A percentile compares a stretch with the other conserved stretches of the same genome.
phyloP scores from a whole-genome alignment of 2,888 invertebrate species.

The Xestia c-nigrum region DNA sequence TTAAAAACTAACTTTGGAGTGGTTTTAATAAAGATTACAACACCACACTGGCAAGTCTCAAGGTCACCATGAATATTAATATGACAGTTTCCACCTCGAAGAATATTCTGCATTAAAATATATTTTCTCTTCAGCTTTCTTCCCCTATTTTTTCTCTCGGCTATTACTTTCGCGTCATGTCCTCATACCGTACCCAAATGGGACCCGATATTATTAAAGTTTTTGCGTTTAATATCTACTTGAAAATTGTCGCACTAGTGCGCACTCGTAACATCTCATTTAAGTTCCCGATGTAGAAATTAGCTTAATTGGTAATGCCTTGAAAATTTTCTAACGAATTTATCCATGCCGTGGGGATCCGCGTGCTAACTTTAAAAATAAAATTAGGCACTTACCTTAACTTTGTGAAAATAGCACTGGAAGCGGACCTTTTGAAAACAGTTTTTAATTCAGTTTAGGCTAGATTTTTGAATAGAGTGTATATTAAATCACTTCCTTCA shows the following conservation, averaged over 20 bases:
- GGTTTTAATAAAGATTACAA: conserved; percentile 48
- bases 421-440: background rate
- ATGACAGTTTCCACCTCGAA: conserved; percentile 55
- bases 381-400: conserved; percentile 23
- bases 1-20: conserved; percentile 54
- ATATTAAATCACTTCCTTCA: background rate
- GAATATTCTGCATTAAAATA: conserved; percentile 61
- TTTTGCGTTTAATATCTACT: conserved; percentile 43
- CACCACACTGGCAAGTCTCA: conserved; percentile 45
- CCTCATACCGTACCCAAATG: conserved; percentile 44
- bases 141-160: conserved; percentile 46
- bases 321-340: conserved; percentile 51
- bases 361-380: conserved; percentile 35
- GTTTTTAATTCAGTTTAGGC: conserved; percentile 5
- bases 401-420: conserved; percentile 19
- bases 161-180: conserved; percentile 56
- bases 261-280: conserved; percentile 33
- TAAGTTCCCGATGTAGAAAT: conserved; percentile 40
- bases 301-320: conserved; percentile 51
- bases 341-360: conserved; percentile 25
- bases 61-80: conserved; percentile 65
- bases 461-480: conserved; percentile 8
- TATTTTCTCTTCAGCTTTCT: conserved; percentile 48
- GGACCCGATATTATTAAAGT: conserved; percentile 44
- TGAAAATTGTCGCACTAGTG: conserved; percentile 27